These are phyloP conservation scores for Hydractinia symbiolongicarpus DNA, from an alignment of 30 jellyfish, hydroid and myxozoan species.

Conservation along the genomic window DNA sequence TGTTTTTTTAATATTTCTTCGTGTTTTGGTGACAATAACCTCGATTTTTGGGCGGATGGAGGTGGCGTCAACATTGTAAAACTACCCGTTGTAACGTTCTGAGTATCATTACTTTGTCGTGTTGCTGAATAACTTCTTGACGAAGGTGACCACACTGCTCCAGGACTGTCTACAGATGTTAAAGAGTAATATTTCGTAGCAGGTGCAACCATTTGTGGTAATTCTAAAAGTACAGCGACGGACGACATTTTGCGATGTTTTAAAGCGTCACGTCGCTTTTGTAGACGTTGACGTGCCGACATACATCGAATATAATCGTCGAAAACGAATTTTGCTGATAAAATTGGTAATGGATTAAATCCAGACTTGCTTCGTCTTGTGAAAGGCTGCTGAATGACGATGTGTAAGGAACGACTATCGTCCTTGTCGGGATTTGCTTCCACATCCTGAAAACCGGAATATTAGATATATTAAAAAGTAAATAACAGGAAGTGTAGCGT, in stretches of 20 bases:
- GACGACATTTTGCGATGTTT: conserved; percentile 83
- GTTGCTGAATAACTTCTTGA: conserved; percentile 49
- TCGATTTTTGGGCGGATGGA: conserved; percentile 16
- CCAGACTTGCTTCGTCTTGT: conserved; percentile 65
- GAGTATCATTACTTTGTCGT: background rate
- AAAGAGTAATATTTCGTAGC: conserved; percentile 71
- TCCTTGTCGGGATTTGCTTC: conserved; percentile 97
- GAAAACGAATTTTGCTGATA: conserved; percentile 73
- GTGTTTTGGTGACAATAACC: conserved; percentile 33
- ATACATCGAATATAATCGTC: conserved; percentile 95
- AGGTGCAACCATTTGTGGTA: conserved; percentile 92
- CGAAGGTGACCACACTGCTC: conserved; percentile 89
- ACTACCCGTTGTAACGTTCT: background rate
- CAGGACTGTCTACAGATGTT: conserved; percentile 53
- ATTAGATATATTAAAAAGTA: background rate
- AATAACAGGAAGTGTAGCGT: too few species aligned
- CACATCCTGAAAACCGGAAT: conserved; percentile 62
- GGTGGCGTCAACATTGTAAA: background rate
- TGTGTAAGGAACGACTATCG: conserved; percentile 86
- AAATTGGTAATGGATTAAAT: conserved; percentile 74
- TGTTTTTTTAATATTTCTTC: conserved; percentile 41
- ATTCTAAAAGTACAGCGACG: conserved; percentile 67
- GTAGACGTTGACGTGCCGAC: conserved; percentile 98
- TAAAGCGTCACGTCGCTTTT: conserved; percentile 67
- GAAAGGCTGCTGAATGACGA: conserved; percentile 89